phyloP scores from a whole-genome alignment of 2,113 vertebrate genomes.

The Oncorhynchus clarkii region DNA sequence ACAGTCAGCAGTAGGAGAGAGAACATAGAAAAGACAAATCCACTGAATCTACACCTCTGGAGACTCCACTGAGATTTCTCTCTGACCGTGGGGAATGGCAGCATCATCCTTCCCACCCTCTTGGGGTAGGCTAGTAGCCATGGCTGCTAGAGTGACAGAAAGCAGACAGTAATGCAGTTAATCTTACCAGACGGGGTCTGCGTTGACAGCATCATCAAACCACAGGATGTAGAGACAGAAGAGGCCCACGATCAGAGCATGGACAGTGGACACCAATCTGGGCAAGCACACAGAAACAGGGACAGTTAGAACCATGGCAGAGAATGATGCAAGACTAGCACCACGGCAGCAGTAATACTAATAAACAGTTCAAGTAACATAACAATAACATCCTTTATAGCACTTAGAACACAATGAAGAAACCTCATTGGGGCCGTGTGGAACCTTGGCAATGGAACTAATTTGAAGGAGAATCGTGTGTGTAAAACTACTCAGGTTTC shows the following conservation, averaged over 20 bases:
- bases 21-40: constrained; percentile 44
- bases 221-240: constrained; percentile 81
- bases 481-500: constrained; percentile 4
- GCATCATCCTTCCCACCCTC: constrained; percentile 29
- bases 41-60: constrained; percentile 38
- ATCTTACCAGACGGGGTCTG: constrained; percentile 79
- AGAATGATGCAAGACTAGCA: constrained; percentile 11
- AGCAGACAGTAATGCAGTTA: constrained; percentile 36
- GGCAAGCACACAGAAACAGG: not conserved
- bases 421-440: not conserved
- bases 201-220: constrained; percentile 75
- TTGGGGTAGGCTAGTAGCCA: not conserved
- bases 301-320: not conserved
- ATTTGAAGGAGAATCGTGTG: not conserved
- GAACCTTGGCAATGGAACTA: not conserved
- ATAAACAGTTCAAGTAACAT: not conserved
- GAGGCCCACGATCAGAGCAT: constrained; percentile 75
- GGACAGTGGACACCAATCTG: constrained; percentile 76
- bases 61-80: constrained; percentile 38
- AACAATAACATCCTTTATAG: not conserved
- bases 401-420: not conserved
- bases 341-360: not conserved
- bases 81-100: constrained; percentile 19
- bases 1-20: constrained; percentile 54
- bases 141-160: constrained; percentile 18